Evolutionary conservation across 2,888 invertebrate genomes (phyloP).

Genomic region (Xestia ashworthii): DNA sequence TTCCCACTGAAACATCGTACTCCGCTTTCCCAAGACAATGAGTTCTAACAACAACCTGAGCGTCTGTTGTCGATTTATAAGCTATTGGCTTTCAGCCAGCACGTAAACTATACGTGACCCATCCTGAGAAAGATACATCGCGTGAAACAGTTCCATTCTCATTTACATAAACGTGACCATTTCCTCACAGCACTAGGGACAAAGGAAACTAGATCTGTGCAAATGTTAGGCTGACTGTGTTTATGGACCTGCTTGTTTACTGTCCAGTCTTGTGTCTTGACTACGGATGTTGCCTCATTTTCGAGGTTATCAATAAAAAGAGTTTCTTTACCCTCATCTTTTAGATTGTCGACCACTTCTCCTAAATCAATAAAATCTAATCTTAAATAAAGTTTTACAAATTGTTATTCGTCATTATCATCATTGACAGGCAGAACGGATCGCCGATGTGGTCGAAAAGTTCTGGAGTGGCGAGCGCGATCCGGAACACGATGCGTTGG

Average conservation of each 20-base stretch:
- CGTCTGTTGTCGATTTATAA: constrained; percentile 50
- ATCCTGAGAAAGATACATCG: constrained; percentile 59
- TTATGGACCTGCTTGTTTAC: constrained; percentile 1
- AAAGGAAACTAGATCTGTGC: constrained; percentile 43
- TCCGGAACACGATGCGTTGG: too few relatives aligned
- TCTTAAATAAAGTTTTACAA: not conserved
- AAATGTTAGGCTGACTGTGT: constrained; percentile 16
- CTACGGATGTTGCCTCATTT: constrained; percentile 15
- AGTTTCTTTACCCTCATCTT: not conserved
- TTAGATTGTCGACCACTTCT: not conserved
- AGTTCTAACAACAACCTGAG: constrained; percentile 46
- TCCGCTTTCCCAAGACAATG: constrained; percentile 49
- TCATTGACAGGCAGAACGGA: too few relatives aligned
- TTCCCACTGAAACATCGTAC: constrained; percentile 39
- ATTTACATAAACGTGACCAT: constrained; percentile 56
- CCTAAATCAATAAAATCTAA: not conserved
- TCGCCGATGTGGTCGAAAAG: too few relatives aligned
- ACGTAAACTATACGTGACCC: constrained; percentile 52
- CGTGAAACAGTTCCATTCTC: constrained; percentile 57
- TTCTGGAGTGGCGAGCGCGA: too few relatives aligned
- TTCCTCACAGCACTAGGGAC: constrained; percentile 41
- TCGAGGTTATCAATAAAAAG: not conserved
- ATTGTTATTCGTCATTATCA: not conserved
- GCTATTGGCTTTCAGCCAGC: constrained; percentile 60
- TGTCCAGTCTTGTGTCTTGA: constrained; percentile 14